Conservation (phyloP, 2,888 invertebrate genomes). For the Euzophera pinguis region DNA sequence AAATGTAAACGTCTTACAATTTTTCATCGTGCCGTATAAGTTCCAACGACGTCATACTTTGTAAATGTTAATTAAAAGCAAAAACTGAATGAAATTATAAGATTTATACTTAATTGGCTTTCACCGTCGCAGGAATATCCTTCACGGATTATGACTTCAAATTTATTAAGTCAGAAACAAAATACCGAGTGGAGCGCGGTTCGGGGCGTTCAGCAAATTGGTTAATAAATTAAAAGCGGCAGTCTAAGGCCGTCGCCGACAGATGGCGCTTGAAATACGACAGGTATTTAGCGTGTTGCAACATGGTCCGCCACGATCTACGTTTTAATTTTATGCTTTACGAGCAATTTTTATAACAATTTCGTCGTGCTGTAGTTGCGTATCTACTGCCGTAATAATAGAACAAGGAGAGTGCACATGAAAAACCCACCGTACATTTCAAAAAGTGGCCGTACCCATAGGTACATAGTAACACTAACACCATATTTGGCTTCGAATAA, state of each 20-base stretch:
- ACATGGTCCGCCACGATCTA: constrained; percentile 66
- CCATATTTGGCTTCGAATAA: no score
- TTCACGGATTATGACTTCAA: constrained; percentile 63
- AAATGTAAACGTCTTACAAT: constrained; percentile 3
- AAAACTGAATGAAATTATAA: constrained; percentile 27
- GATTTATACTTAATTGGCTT: constrained; percentile 41
- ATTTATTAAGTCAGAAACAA: constrained; percentile 75
- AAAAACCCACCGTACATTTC: no score
- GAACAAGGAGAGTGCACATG: neutral
- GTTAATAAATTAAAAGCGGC: constrained; percentile 78
- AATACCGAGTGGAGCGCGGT: constrained; percentile 62
- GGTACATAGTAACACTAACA: no score
- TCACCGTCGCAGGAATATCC: constrained; percentile 48
- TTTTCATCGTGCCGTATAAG: neutral
- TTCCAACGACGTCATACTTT: neutral
- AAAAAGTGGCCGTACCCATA: no score
- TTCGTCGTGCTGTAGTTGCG: constrained; percentile 42
- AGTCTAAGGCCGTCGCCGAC: constrained; percentile 73
- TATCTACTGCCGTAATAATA: neutral
- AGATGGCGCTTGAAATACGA: constrained; percentile 77
- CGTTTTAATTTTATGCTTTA: constrained; percentile 77
- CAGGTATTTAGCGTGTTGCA: constrained; percentile 79
- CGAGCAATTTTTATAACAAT: constrained; percentile 76
- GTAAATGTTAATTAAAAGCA: constrained; percentile 18
- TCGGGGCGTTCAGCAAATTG: constrained; percentile 72